These are phyloP conservation scores for Leptopterna dolabrata DNA, from an alignment of 2,888 invertebrate genomes.

Conservation along the genomic window DNA sequence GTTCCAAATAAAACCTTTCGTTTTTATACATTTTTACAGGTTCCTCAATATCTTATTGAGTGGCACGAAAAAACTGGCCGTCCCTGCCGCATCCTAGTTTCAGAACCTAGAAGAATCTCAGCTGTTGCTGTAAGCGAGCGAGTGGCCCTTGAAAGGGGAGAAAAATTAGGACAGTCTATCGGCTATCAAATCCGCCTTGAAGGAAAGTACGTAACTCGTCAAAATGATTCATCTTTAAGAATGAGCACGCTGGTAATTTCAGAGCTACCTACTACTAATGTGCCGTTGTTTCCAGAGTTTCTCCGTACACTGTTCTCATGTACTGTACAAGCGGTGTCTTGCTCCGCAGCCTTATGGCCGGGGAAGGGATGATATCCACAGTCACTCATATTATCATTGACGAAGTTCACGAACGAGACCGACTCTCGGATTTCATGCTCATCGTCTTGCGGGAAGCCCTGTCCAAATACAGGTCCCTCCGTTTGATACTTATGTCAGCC, in stretches of 20 bases:
- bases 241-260: no score
- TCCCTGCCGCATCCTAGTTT: constrained; percentile 88
- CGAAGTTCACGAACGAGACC: constrained; percentile 95
- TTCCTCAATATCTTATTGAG: constrained; percentile 93
- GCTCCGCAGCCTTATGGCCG: constrained; percentile 87
- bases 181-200: constrained; percentile 78
- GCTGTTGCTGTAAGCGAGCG: constrained; percentile 91
- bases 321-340: constrained; percentile 94
- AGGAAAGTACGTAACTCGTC: constrained; percentile 70
- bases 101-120: constrained; percentile 91
- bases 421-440: constrained; percentile 91
- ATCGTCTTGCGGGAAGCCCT: constrained; percentile 85
- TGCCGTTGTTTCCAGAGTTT: not conserved
- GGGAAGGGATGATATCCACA: constrained; percentile 75
- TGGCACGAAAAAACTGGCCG: constrained; percentile 72
- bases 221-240: no score
- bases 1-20: no score
- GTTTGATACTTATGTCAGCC: constrained; percentile 94
- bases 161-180: constrained; percentile 71
- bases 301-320: constrained; percentile 81
- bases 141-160: constrained; percentile 76
- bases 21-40: constrained; percentile 66
- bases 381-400: constrained; percentile 92
- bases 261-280: no score
- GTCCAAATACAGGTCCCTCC: constrained; percentile 76